These are phyloP conservation scores for Panorpa germanica DNA, from an alignment of 2,888 invertebrate genomes.

Conservation along the genomic window DNA sequence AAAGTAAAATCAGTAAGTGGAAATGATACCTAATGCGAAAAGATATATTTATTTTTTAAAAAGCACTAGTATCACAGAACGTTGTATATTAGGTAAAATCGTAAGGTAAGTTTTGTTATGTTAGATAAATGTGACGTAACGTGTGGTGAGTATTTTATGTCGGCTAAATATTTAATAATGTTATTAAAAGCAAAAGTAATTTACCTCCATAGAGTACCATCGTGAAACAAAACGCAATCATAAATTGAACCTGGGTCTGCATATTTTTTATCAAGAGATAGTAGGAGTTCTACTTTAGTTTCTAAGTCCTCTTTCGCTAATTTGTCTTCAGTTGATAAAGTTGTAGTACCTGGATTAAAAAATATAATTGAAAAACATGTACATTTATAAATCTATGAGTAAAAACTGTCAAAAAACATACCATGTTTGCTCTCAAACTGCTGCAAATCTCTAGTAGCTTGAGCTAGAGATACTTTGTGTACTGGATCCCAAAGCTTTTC, in stretches of 20 bases:
- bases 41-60: too few species aligned
- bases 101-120: background rate
- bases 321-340: slow-evolving; percentile 48
- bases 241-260: slow-evolving; percentile 73
- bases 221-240: slow-evolving; percentile 86
- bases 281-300: slow-evolving; percentile 65
- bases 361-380: slow-evolving; percentile 1
- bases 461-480: slow-evolving; percentile 62
- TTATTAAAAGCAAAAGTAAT: slow-evolving; percentile 20
- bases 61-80: too few species aligned
- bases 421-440: slow-evolving; percentile 50
- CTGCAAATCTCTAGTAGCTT: slow-evolving; percentile 52
- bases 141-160: background rate
- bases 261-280: slow-evolving; percentile 71
- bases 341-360: slow-evolving; percentile 23
- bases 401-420: slow-evolving; percentile 1
- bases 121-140: background rate
- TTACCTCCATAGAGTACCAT: slow-evolving; percentile 79
- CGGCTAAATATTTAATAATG: slow-evolving; percentile 18
- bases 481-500: slow-evolving; percentile 70
- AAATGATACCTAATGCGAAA: too few species aligned
- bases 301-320: slow-evolving; percentile 77
- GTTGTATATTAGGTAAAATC: background rate
- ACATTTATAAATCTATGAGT: background rate
- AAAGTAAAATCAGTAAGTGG: too few species aligned